Percentiles rank a stretch among this genome's conserved stretches.
Conservation (phyloP, 2,888 invertebrate genomes). For the Spisula subtruncata region DNA sequence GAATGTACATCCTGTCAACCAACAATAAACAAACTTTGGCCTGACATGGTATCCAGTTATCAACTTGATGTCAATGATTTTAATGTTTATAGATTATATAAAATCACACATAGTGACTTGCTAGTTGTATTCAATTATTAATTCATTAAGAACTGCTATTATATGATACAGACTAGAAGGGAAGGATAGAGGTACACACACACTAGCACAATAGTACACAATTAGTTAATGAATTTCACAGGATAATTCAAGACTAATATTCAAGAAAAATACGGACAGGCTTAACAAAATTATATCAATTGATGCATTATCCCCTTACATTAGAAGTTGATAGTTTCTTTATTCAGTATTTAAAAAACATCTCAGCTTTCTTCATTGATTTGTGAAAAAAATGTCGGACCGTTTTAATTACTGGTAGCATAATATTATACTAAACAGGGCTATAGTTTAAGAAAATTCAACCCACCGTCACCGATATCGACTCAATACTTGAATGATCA, state of each 20-base stretch:
- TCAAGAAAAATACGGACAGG: not conserved
- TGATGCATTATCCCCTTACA: not conserved
- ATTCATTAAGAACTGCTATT: not conserved
- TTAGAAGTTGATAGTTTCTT: not conserved
- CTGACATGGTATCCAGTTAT: no score
- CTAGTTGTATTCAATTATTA: slow-evolving; percentile 3
- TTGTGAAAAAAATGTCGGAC: not conserved
- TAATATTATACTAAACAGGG: not conserved
- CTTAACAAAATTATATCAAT: not conserved
- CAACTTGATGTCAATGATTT: no score
- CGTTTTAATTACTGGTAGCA: not conserved
- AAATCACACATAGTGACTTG: not conserved
- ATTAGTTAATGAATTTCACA: not conserved
- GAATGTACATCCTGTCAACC: no score
- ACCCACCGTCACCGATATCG: not conserved
- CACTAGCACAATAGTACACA: not conserved
- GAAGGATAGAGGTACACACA: not conserved
- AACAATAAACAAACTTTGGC: no score
- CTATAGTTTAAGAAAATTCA: not conserved
- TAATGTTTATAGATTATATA: not conserved
- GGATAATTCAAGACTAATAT: not conserved
- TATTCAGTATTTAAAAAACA: not conserved
- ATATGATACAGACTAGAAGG: not conserved
- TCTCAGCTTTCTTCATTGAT: slow-evolving; percentile 13
- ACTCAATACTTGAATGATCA: slow-evolving; percentile 23